Evolutionary conservation across 35 echinoderm and acorn worm species (phyloP), one percentile per base, ranked within the genome.

Genomic region (Ptychodera flava): DNA sequence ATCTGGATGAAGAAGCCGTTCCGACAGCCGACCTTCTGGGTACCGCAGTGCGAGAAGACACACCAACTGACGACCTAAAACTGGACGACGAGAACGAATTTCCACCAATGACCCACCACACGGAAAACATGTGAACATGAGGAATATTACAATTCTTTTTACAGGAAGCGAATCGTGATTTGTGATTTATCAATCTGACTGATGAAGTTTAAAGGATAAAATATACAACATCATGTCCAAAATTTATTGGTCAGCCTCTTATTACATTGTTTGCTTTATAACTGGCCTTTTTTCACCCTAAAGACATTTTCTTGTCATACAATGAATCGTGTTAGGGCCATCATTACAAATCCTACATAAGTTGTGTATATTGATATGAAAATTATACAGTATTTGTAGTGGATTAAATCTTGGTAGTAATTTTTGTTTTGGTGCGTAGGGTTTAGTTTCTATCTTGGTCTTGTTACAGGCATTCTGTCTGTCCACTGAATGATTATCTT

Each of bases 31-130:
- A 91, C 0, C 37, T 91, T 14, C 76, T 94, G 81, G 86, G 90
- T 1, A 81, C 86, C 38, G 92, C 95, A 85, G 90, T 79, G 34
- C 81, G 82, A 29, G 90, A 91, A 32, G 81, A 83, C 10, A 33
- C 81, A 30, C 77, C 37, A 10, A 85, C 80, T 30, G 91, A 88
- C 6, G 75, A 36, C 22, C 95, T 97, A 38, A 35, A 90, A 34
- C 79, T 97, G 29, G 90, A 97, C 35, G 95, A 97, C 78, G 92
- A 97, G 34, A 92, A 94, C 80, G 95, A 97, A 82, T 97, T 97
- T 85, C 95, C 95, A 85, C 95, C 95, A 77, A 93, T 97, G 92
- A 94, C 88, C 28, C 95, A 97, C 35, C 90, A 94, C 85, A 92
- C 95, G 0, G 95, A 97, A n/a, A n/a, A n/a, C n/a, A n/a, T n/a